Evolutionary conservation across 2,888 invertebrate species (phyloP), one percentile per base, ranked within the genome.

Genomic region (Nomada fabriciana): DNA sequence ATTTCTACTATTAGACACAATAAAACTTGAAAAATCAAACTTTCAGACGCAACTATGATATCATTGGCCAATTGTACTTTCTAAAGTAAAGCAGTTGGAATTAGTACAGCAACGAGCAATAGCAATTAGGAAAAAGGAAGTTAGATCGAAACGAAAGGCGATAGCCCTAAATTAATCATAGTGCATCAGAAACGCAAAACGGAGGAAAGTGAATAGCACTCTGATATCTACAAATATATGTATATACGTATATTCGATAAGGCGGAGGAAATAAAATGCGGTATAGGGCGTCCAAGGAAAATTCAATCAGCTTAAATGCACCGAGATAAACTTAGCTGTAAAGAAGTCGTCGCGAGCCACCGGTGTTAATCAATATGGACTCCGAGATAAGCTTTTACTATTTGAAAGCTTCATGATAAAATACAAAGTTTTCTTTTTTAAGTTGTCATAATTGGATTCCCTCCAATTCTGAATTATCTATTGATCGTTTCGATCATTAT

Each of bases 221-320:
- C n/a, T 20, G 61, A 18, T 29, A 52, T 60, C 25, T 53, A 69
- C 68, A 65, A 25, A 53, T 18, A n/a, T 11, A 53, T 18, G 13
- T 11, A n/a, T 42, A 43, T 2, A 20, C 4, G 50, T 53, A 70
- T 64, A 43, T 55, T 59, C 71, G 63, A 78, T 76, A 76, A 79
- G 76, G 64, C 52, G 52, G 43, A 59, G 47, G 72, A 36, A 52
- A 60, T 13, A 43, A 60, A 67, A 60, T 53, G 53, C 52, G 43
- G 64, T 50, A 65, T 50, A 47, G 50, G 36, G 42, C 64, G 50
- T 20, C 47, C 13, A 20, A 69, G 80, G 75, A 78, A 78, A 78
- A 77, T 85, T 85, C 77, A 83, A 83, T 85, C 81, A 75, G 75
- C 84, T 84, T 80, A 69, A 84, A 80, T 76, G 70, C 74, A 70